Evolutionary conservation across 2,113 vertebrate genomes (phyloP).

Genomic region (Pseudopodoces humilis): DNA sequence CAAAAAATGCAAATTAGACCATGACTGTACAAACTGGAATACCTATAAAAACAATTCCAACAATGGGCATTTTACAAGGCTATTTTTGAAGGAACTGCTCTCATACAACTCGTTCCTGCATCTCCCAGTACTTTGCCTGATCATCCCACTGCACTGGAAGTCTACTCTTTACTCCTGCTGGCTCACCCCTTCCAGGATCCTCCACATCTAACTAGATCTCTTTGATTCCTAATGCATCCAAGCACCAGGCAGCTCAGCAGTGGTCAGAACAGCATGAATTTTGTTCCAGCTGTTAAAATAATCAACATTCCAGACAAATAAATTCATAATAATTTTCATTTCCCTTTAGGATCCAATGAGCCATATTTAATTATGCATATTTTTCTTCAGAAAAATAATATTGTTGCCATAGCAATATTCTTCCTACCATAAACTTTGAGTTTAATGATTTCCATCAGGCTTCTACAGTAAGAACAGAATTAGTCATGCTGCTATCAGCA

Average conservation of each 20-base stretch:
- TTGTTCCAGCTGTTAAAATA: slow-evolving; percentile 42
- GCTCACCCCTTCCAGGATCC: neutral
- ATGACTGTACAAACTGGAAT: neutral
- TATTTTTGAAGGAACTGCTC: neutral
- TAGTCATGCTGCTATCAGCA: slow-evolving; percentile 1
- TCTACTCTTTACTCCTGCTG: neutral
- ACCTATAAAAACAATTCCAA: neutral
- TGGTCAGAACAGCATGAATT: neutral
- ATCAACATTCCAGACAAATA: slow-evolving; percentile 60
- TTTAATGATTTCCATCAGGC: slow-evolving; percentile 53
- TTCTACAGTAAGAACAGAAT: slow-evolving; percentile 26
- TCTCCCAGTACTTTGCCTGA: neutral
- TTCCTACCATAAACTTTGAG: slow-evolving; percentile 49
- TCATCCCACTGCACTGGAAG: neutral
- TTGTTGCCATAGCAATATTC: slow-evolving; percentile 51
- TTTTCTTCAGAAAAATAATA: slow-evolving; percentile 64
- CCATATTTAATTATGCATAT: slow-evolving; percentile 53
- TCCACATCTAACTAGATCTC: neutral
- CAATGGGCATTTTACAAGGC: neutral
- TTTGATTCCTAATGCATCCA: neutral
- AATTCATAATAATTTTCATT: slow-evolving; percentile 61
- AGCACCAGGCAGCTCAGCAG: neutral
- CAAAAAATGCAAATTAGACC: neutral
- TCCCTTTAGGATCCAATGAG: slow-evolving; percentile 53
- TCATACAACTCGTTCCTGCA: neutral